A percentile compares a stretch with the other conserved stretches of the same genome.
Conservation (phyloP, 1,140 invertebrate genomes). For the Chionoecetes opilio region DNA sequence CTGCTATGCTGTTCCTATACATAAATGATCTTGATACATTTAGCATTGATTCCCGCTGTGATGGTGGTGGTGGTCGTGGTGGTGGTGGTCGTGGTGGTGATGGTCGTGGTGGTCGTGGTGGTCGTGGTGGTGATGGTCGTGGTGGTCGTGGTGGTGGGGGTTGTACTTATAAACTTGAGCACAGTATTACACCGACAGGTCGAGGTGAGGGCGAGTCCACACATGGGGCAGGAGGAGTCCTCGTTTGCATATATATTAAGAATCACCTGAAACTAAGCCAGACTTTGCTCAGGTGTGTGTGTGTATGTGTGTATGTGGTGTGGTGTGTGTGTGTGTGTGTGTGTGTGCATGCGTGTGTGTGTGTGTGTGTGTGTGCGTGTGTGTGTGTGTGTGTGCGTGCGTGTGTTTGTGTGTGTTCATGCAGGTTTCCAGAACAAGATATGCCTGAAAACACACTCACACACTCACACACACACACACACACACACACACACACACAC, state of each 20-base stretch:
- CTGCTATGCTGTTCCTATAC: too few relatives aligned
- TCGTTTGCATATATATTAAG: conserved; percentile 57
- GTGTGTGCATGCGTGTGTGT: neutral
- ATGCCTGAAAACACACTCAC: too few relatives aligned
- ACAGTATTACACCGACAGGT: neutral
- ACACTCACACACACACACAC: too few relatives aligned
- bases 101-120: neutral
- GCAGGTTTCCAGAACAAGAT: too few relatives aligned
- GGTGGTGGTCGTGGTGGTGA: neutral
- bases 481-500: too few relatives aligned
- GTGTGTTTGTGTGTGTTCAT: too few relatives aligned
- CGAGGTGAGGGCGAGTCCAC: conserved; percentile 25
- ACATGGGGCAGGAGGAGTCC: neutral
- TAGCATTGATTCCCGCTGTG: too few relatives aligned
- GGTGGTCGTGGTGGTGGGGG: neutral
- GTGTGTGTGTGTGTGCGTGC: neutral
- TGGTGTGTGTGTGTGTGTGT: too few relatives aligned
- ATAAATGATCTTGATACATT: too few relatives aligned
- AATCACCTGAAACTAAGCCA: conserved; percentile 35
- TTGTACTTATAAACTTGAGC: conserved; percentile 20
- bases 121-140: neutral
- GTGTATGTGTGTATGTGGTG: neutral
- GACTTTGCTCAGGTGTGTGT: neutral
- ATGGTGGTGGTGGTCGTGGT: too few relatives aligned
- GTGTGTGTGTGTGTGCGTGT: neutral